Evolutionary conservation across 2,888 invertebrate genomes (phyloP).

Genomic region (Alviniconcha strummeri): DNA sequence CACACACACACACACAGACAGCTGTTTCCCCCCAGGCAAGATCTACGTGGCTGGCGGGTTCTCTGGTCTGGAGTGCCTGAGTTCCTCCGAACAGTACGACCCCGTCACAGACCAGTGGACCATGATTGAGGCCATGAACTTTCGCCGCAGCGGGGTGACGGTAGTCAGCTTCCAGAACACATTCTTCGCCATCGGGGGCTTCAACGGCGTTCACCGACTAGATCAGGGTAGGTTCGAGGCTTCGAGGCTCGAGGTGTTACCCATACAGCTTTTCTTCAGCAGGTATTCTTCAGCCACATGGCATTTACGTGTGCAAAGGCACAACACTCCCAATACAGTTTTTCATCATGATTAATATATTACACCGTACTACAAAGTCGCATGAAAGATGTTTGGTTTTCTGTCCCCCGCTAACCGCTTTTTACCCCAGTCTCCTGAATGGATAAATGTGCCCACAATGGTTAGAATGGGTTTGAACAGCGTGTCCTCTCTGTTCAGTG

Average conservation of each 20-base stretch:
- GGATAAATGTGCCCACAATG: not conserved
- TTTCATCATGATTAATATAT: too few species aligned
- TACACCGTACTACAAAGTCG: too few species aligned
- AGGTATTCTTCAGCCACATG: too few species aligned
- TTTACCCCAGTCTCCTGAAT: too few species aligned
- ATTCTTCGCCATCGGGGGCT: conserved; percentile 87
- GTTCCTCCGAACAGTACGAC: conserved; percentile 85
- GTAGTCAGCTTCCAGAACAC: conserved; percentile 81
- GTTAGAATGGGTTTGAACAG: not conserved
- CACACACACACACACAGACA: too few species aligned
- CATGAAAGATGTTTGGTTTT: too few species aligned
- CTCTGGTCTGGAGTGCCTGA: conserved; percentile 85
- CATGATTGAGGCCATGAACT: conserved; percentile 81
- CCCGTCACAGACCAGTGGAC: conserved; percentile 82
- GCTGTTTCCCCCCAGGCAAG: conserved; percentile 74
- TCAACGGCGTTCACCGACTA: conserved; percentile 83
- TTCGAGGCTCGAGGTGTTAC: too few species aligned
- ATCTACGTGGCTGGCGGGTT: conserved; percentile 89
- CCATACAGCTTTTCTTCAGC: too few species aligned
- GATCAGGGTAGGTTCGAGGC: conserved; percentile 77
- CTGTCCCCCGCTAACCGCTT: too few species aligned
- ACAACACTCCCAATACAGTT: too few species aligned
- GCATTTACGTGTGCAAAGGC: too few species aligned
- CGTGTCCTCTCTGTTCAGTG: conserved; percentile 48
- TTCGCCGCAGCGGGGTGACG: conserved; percentile 85